phyloP scores from a whole-genome alignment of 2,888 invertebrate species.

The Isoperla grammatica region DNA sequence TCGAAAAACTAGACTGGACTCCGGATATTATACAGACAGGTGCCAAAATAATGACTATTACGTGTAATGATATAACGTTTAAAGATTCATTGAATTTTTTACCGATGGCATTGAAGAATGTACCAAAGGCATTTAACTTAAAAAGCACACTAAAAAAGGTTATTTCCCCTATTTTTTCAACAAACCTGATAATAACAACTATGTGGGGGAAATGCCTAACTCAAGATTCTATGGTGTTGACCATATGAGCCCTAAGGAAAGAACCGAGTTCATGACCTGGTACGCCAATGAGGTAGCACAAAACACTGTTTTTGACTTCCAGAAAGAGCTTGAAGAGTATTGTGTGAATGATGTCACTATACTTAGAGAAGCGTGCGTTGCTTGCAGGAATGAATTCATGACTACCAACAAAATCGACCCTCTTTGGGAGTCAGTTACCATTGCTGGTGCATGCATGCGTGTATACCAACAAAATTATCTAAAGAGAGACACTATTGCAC shows the following conservation, averaged over 20 bases:
- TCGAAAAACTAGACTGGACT: not conserved
- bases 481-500: conserved; percentile 6
- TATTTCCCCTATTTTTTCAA: conserved; percentile 12
- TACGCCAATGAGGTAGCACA: not conserved
- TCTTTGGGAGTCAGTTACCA: conserved; percentile 12
- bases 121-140: not conserved
- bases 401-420: conserved; percentile 4
- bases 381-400: not conserved
- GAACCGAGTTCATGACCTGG: not conserved
- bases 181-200: not conserved
- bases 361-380: not conserved
- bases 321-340: not conserved
- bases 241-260: not conserved
- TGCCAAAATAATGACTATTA: not conserved
- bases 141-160: not conserved
- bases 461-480: conserved; percentile 18
- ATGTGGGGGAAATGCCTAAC: not conserved
- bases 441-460: conserved; percentile 22
- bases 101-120: conserved; percentile 6
- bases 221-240: not conserved
- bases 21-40: not conserved
- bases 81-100: conserved; percentile 6
- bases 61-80: not conserved
- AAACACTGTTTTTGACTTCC: not conserved
- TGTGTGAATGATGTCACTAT: not conserved